Evolutionary conservation across 2,888 invertebrate genomes (phyloP).

Genomic region (Lepetodrilus schrolli): DNA sequence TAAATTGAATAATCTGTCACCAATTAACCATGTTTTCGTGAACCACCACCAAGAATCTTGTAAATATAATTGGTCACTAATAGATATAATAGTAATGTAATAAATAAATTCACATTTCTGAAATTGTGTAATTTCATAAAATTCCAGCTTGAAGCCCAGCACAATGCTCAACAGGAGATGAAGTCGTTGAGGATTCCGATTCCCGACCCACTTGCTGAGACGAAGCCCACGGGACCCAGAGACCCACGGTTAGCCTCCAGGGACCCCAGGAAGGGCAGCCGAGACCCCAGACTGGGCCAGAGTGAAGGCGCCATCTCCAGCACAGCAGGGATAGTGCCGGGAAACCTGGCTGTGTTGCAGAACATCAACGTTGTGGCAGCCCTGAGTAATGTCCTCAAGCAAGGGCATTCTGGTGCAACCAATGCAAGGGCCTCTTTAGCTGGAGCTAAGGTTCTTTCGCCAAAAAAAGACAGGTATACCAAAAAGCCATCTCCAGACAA

Average conservation of each 20-base stretch:
- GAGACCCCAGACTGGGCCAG: constrained; percentile 17
- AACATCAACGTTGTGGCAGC: constrained; percentile 3
- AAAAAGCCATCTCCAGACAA: constrained; percentile 8
- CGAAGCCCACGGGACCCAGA: constrained; percentile 18
- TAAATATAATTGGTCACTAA: too few relatives aligned
- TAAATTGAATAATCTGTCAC: too few relatives aligned
- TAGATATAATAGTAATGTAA: too few relatives aligned
- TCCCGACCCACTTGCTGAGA: not conserved
- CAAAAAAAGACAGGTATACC: not conserved
- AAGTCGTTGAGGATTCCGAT: not conserved
- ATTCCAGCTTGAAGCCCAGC: not conserved
- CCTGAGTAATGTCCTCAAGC: not conserved
- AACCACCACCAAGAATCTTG: too few relatives aligned
- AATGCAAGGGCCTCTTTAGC: not conserved
- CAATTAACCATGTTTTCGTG: too few relatives aligned
- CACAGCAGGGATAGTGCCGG: not conserved
- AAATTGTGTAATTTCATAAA: too few relatives aligned
- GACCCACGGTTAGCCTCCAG: constrained; percentile 41
- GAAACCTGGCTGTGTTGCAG: not conserved
- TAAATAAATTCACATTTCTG: too few relatives aligned
- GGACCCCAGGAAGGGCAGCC: constrained; percentile 40
- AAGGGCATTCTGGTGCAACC: not conserved
- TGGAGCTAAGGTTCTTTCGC: not conserved
- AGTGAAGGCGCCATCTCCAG: not conserved
- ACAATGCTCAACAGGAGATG: not conserved